Percentiles rank a stretch among this genome's conserved stretches.
Conservation (phyloP, 64 coral and sea anemone species). For the Platygyra sinensis region DNA sequence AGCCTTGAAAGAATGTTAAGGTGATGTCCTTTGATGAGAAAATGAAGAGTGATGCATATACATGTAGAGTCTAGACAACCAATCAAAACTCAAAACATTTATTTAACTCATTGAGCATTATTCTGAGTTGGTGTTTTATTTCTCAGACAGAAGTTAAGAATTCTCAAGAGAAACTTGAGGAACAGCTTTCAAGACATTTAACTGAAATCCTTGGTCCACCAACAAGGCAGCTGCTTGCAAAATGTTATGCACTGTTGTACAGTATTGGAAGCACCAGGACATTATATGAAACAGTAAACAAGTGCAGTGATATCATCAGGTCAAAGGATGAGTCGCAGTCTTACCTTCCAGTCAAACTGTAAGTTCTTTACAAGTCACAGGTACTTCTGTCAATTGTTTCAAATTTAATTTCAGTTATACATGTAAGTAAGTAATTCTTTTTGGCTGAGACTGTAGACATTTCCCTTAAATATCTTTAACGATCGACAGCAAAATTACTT, state of each 20-base stretch:
- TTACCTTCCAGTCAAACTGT: slow-evolving; percentile 91
- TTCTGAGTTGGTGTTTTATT: slow-evolving; percentile 1
- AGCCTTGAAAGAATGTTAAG: too few species aligned
- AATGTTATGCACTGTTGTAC: slow-evolving; percentile 92
- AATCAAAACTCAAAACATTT: too few species aligned
- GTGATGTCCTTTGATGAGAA: too few species aligned
- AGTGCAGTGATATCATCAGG: slow-evolving; percentile 88
- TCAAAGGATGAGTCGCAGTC: slow-evolving; percentile 91
- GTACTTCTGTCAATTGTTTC: background rate
- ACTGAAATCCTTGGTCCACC: slow-evolving; percentile 88
- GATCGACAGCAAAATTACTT: too few species aligned
- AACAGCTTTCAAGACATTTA: slow-evolving; percentile 89
- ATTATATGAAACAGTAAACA: slow-evolving; percentile 88
- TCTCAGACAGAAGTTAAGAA: slow-evolving; percentile 72
- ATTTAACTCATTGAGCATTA: too few species aligned
- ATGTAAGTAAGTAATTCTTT: too few species aligned
- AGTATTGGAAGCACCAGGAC: slow-evolving; percentile 78
- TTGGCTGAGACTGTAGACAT: too few species aligned
- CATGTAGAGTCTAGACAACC: too few species aligned
- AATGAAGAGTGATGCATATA: too few species aligned
- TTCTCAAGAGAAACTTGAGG: slow-evolving; percentile 76
- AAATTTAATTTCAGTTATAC: too few species aligned
- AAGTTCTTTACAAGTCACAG: slow-evolving; percentile 31
- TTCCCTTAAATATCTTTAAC: too few species aligned
- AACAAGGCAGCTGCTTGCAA: slow-evolving; percentile 89